Evolutionary conservation across 2,888 invertebrate species (phyloP).

Genomic region (Trachelus tabidus): DNA sequence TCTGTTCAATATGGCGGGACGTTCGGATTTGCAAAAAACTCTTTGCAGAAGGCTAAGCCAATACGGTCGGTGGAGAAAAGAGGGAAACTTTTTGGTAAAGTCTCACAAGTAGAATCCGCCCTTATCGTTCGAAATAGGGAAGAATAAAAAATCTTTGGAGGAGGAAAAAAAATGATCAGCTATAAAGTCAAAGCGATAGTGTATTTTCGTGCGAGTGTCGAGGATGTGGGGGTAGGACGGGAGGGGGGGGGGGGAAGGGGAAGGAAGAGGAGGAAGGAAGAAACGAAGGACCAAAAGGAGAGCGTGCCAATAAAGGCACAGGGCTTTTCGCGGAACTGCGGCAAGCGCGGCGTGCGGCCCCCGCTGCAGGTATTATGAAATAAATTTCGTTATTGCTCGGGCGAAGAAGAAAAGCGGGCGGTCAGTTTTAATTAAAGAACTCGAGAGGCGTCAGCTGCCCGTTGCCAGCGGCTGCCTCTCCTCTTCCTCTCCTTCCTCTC

Average conservation of each 20-base stretch:
- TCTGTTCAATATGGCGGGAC: neutral
- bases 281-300: neutral
- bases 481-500: constrained; percentile 20
- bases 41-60: neutral
- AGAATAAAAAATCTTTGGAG: neutral
- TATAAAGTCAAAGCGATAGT: neutral
- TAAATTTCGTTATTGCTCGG: constrained; percentile 60
- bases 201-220: neutral
- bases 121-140: neutral
- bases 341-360: constrained; percentile 31
- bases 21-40: neutral
- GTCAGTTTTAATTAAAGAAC: constrained; percentile 64
- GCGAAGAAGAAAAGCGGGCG: constrained; percentile 54
- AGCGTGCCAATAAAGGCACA: neutral
- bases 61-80: neutral
- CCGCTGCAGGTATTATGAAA: constrained; percentile 51
- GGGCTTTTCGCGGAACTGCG: neutral
- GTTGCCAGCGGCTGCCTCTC: constrained; percentile 43
- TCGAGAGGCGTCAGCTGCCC: constrained; percentile 61
- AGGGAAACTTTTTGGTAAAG: neutral
- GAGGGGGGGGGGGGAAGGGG: too few relatives aligned
- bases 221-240: neutral
- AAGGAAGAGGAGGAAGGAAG: neutral
- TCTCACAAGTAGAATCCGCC: neutral
- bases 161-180: neutral